Percentiles rank a stretch among this genome's conserved stretches.
These are phyloP conservation scores for Euproctis similis DNA, from an alignment of 2,888 invertebrate species.

Conservation along the genomic window DNA sequence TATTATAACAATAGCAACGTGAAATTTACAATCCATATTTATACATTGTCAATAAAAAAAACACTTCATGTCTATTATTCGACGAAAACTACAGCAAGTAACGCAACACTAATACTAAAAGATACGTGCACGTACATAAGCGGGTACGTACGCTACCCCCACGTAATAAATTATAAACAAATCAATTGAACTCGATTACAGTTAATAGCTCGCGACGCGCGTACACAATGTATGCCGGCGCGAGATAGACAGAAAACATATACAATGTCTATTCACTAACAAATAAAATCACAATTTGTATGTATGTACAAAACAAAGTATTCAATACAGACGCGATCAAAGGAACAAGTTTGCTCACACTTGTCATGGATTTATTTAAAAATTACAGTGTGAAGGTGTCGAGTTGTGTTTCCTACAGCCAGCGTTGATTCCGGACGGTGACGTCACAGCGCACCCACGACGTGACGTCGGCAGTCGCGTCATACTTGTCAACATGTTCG, in stretches of 20 bases:
- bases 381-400: slow-evolving; percentile 55
- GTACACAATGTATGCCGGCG: slow-evolving; percentile 21
- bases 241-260: slow-evolving; percentile 17
- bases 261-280: slow-evolving; percentile 13
- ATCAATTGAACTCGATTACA: slow-evolving; percentile 28
- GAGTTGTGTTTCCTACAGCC: slow-evolving; percentile 29
- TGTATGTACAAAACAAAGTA: slow-evolving; percentile 30
- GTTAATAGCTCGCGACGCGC: slow-evolving; percentile 17
- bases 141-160: slow-evolving; percentile 17
- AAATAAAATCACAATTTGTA: slow-evolving; percentile 28
- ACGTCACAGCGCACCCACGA: too few relatives aligned
- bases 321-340: slow-evolving; percentile 15
- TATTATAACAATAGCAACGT: too few relatives aligned
- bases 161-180: slow-evolving; percentile 32
- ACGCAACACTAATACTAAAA: slow-evolving; percentile 21
- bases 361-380: slow-evolving; percentile 63
- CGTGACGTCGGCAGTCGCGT: too few relatives aligned
- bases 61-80: slow-evolving; percentile 14
- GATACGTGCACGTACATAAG: slow-evolving; percentile 25
- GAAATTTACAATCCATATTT: slow-evolving; percentile 63
- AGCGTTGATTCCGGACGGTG: background rate
- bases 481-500: too few relatives aligned
- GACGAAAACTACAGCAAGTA: too few relatives aligned
- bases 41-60: slow-evolving; percentile 34
- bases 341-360: slow-evolving; percentile 46